Evolutionary conservation across 2,888 invertebrate genomes (phyloP), one percentile per base, ranked within the genome.

Genomic region (Miltochrista miniata): DNA sequence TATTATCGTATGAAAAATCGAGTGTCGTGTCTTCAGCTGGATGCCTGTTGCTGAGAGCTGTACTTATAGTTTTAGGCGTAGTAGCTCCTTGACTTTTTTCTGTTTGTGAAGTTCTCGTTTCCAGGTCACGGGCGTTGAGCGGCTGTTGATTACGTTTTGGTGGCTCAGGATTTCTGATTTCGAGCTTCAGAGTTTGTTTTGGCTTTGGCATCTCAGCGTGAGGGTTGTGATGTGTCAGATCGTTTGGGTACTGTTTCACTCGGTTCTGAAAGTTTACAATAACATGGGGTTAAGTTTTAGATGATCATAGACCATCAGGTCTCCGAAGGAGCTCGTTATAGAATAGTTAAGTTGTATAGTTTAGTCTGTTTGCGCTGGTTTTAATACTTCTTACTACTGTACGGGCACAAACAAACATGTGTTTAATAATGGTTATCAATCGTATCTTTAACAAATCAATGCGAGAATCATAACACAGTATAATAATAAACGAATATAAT

Each of bases 1-100:
- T 95, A 81, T 96, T 96, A 70, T 96, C 96, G 73, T 96, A 96
- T 0, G 95, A 95, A 68, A 95, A 96, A 68, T 96, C 96, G 36
- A 95, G 85, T 1, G 95, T 95, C 0, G 94, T 93, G 61, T 96
- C 96, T 77, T 96, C 96, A 13, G 96, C 95, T 0, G 96, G 96
- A 68, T 95, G 93, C 52, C 96, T 92, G 54, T 93, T 93, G 61
- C 95, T 95, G 0, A 95, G 88, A 0, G 95, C 93, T 5, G 96
- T 96, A 65, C 95, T 95, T 41, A 95, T 92, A 0, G 96, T 96
- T 47, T 93, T 92, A 7, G 94, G 91, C 0, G 94, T 93, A 0
- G 93, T 93, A 1, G 93, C 93, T 7, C 93, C 93, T 51, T 90
- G 91, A 49, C 92, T 93, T 76, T 83, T 89, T n/a, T 90, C 91